phyloP scores from a whole-genome alignment of 2,888 invertebrate species.

The Dyspetes luteomarginatus region DNA sequence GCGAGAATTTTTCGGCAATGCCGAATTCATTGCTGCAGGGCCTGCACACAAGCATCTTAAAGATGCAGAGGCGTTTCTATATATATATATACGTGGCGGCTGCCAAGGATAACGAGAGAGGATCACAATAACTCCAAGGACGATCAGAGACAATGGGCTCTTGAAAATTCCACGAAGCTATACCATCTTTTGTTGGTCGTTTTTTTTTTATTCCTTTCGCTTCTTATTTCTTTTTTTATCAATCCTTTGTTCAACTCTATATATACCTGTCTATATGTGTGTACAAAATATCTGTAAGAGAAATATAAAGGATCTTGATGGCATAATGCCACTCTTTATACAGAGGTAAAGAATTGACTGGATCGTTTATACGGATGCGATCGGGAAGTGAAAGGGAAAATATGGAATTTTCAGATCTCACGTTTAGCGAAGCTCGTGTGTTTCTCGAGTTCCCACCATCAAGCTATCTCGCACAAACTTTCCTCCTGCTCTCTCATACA shows the following conservation, averaged over 20 bases:
- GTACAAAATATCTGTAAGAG: background rate
- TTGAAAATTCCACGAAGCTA: constrained; percentile 59
- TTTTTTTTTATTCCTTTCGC: background rate
- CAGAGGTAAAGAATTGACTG: constrained; percentile 8
- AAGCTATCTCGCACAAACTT: constrained; percentile 30
- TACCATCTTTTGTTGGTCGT: constrained; percentile 34
- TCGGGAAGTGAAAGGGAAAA: constrained; percentile 58
- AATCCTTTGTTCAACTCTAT: constrained; percentile 45
- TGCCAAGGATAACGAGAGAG: constrained; percentile 51
- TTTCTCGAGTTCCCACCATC: constrained; percentile 48
- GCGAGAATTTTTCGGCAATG: constrained; percentile 39
- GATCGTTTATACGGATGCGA: constrained; percentile 44
- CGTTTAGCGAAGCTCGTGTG: constrained; percentile 22
- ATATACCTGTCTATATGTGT: background rate
- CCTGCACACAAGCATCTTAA: no score
- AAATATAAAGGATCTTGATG: background rate
- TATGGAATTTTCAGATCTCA: constrained; percentile 57
- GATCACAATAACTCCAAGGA: constrained; percentile 60
- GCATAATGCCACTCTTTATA: constrained; percentile 16
- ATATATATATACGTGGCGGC: constrained; percentile 39
- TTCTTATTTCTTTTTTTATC: constrained; percentile 32
- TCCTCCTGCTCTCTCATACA: background rate
- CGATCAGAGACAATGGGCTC: constrained; percentile 64
- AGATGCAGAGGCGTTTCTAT: no score
- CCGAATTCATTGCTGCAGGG: constrained; percentile 26